These are phyloP conservation scores for Drosophila atripex DNA, from an alignment of 2,888 invertebrate genomes.

Conservation along the genomic window DNA sequence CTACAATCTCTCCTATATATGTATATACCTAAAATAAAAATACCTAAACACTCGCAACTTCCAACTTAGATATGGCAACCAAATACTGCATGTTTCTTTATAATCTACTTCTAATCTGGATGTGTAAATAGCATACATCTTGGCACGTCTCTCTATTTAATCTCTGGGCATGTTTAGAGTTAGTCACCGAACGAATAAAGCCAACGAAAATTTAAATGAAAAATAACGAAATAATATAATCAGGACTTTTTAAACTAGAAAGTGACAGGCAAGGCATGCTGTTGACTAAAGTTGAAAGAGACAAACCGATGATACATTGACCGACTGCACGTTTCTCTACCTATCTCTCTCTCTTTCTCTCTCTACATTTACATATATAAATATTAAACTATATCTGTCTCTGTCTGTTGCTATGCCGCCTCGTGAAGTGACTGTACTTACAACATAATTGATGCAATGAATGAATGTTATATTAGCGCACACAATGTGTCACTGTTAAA, in stretches of 20 bases:
- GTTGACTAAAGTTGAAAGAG: slow-evolving; percentile 17
- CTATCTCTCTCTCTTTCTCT: slow-evolving; percentile 1
- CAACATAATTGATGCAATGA: slow-evolving; percentile 35
- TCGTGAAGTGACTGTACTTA: slow-evolving; percentile 33
- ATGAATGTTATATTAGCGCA: slow-evolving; percentile 47
- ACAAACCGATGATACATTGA: slow-evolving; percentile 10
- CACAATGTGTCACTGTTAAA: slow-evolving; percentile 40
- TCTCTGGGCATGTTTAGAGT: slow-evolving; percentile 65
- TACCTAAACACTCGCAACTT: slow-evolving; percentile 39
- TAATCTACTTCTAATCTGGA: slow-evolving; percentile 30
- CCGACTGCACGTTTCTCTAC: slow-evolving; percentile 39
- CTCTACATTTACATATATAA: slow-evolving; percentile 5
- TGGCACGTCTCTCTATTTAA: slow-evolving; percentile 45
- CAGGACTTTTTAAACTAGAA: slow-evolving; percentile 5
- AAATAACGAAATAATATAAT: not conserved
- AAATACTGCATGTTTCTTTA: slow-evolving; percentile 65
- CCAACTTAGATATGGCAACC: slow-evolving; percentile 61
- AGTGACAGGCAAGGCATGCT: slow-evolving; percentile 24
- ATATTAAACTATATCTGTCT: slow-evolving; percentile 27
- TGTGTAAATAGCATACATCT: slow-evolving; percentile 41
- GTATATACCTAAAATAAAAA: slow-evolving; percentile 38
- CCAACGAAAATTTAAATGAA: not conserved
- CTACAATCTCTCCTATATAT: slow-evolving; percentile 46
- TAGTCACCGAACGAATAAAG: slow-evolving; percentile 40
- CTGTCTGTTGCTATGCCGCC: slow-evolving; percentile 40